Evolutionary conservation across 2,113 vertebrate genomes (phyloP), one percentile per base, ranked within the genome.

Genomic region (Odocoileus hemionus): DNA sequence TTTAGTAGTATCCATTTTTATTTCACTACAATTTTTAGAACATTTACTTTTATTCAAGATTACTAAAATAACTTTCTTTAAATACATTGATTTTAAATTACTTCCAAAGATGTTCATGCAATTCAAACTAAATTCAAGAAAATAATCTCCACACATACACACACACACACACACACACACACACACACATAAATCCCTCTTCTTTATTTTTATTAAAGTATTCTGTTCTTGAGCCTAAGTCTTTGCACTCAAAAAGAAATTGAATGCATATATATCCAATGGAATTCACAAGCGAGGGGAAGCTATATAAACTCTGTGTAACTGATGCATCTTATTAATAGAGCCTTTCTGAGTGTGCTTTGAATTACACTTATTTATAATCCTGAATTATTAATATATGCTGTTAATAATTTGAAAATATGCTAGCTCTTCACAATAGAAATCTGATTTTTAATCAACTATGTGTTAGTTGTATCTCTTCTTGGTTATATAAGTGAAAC

Each of bases 61-160:
- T 87, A 96, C 83, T 97, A 80, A 97, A 98, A 97, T 89, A 0
- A 88, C 92, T 97, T 96, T 36, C 94, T 98, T 97, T 82, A 97
- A 98, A 97, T 12, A 23, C 19, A 86, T 85, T 11, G 54, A 67
- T 95, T 98, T 98, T 97, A 96, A 98, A 97, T 78, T 95, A 91
- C 33, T 94, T 97, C 89, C 97, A 95, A 97, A 74, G 85, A 54
- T 91, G 47, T 89, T 97, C 87, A 97, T 76, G 90, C 36, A 95
- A 70, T 97, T 98, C 79, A 96, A 97, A 97, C 76, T 39, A 86
- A 98, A 97, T 43, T 98, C 83, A 96, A 57, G 67, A 79, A 86
- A 98, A 86, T 19, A 92, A 86, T n/a, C 11, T 50, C 61, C 61
- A n/a, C 16, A n/a, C 33, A 67, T 17, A n/a, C 61, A 64, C 16